Evolutionary conservation across 2,888 invertebrate species (phyloP), one percentile per base, ranked within the genome.

Genomic region (Ariolimax columbianus): DNA sequence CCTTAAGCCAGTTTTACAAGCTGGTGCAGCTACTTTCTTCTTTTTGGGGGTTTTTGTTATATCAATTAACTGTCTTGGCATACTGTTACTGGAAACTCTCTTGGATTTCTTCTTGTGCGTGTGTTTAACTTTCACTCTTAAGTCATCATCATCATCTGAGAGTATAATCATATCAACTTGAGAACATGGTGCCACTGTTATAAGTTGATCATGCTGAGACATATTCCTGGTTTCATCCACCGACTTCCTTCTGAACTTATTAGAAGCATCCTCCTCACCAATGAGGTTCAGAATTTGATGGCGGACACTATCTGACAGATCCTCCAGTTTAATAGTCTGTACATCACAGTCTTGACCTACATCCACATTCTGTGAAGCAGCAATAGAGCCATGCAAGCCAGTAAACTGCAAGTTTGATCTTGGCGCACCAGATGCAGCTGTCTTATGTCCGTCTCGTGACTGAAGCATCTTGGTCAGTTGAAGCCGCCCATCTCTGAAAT

Each of bases 381-480:
- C 6, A 3, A 17, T n/a, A n/a, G 38, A 30, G 47, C 77, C 77
- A 55, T 82, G 66, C 11, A 85, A 47, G 51, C 85, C 85, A 40
- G 81, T 82, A 63, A 85, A 63, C 73, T 85, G 79, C 26, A 82
- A 36, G 30, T n/a, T 63, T 19, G 81, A 33, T 38, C 81, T 75
- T 14, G 36, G 55, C 9, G 66, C 38, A 36, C n/a, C 33, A 19
- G 40, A 38, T 43, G 66, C 19, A 33, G 33, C 43, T n/a, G 26
- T 59, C 43, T 80, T 84, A 30, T 77, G 77, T 47, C 80, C 66
- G 9, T 68, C 81, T 43, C 70, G 30, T 30, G 85, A 81, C 30
- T 85, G 85, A 33, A 85, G 68, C 77, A 85, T 47, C n/a, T 73
- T 81, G 7, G 85, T 77, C 38, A 85, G 38, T 26, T 85, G 81